Evolutionary conservation across 2,888 invertebrate species (phyloP).

Genomic region (Parnassius mnemosyne): DNA sequence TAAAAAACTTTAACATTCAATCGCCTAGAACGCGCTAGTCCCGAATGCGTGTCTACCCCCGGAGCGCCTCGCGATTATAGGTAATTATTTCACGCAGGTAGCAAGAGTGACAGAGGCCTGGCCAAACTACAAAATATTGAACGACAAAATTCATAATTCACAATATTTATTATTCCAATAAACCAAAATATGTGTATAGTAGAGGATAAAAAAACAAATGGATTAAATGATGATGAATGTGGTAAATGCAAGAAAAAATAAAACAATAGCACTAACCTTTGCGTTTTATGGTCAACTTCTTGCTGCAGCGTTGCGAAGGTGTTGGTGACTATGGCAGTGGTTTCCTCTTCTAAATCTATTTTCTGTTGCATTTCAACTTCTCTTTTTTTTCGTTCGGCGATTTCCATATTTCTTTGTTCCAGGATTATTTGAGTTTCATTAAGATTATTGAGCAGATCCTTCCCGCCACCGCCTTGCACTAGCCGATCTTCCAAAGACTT

Average conservation of each 20-base stretch:
- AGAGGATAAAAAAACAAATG: too few species aligned
- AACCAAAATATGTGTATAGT: too few species aligned
- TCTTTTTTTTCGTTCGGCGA: conserved; percentile 93
- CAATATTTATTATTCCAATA: too few species aligned
- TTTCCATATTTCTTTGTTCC: conserved; percentile 89
- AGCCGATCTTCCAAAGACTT: conserved; percentile 95
- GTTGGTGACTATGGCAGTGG: conserved; percentile 92
- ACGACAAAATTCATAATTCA: too few species aligned
- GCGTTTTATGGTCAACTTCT: conserved; percentile 97
- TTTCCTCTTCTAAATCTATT: conserved; percentile 96
- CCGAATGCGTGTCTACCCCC: too few species aligned
- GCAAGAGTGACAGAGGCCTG: too few species aligned
- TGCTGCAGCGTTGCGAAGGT: conserved; percentile 96
- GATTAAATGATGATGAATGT: too few species aligned
- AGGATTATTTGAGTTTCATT: conserved; percentile 95
- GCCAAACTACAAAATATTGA: too few species aligned
- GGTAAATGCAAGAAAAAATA: background rate
- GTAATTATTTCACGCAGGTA: too few species aligned
- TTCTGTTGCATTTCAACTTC: conserved; percentile 96
- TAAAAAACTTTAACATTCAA: too few species aligned
- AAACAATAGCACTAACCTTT: conserved; percentile 56
- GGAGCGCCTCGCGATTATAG: too few species aligned
- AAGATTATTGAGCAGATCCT: conserved; percentile 96
- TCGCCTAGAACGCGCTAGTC: too few species aligned
- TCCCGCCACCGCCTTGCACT: conserved; percentile 90